Evolutionary conservation across 2,888 invertebrate species (phyloP).

Genomic region (Ennomos fuscantarius): DNA sequence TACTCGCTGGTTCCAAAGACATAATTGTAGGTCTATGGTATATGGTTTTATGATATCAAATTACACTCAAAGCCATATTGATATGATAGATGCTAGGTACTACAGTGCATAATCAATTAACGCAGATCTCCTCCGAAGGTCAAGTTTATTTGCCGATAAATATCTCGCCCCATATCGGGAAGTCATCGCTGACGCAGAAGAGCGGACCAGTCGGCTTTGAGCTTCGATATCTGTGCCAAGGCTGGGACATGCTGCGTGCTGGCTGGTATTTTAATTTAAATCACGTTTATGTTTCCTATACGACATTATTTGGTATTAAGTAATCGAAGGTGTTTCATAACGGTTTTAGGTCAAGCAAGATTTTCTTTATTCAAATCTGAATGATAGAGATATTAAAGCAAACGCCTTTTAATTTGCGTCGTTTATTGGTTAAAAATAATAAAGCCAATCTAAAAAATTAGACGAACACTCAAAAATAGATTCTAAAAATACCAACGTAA

Average conservation of each 20-base stretch:
- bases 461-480: no score
- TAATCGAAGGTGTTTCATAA: conserved; percentile 1
- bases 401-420: no score
- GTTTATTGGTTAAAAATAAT: no score
- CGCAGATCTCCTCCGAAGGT: conserved; percentile 28
- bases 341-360: neutral
- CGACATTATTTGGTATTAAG: conserved; percentile 18
- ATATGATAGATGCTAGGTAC: neutral
- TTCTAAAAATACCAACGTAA: no score
- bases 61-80: no score
- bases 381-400: no score
- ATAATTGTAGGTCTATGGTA: no score
- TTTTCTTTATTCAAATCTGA: no score
- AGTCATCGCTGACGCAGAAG: conserved; percentile 31
- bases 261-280: conserved; percentile 13
- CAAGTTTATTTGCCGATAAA: conserved; percentile 28
- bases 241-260: conserved; percentile 8
- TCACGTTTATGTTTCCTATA: conserved; percentile 3
- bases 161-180: conserved; percentile 33
- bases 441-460: no score
- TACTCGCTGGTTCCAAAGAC: no score
- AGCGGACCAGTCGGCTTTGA: conserved; percentile 39
- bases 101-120: conserved; percentile 9
- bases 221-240: conserved; percentile 38
- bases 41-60: no score